Evolutionary conservation across 1,140 invertebrate species (phyloP).

Genomic region (Pachyrhynchus sulphureomaculatus): DNA sequence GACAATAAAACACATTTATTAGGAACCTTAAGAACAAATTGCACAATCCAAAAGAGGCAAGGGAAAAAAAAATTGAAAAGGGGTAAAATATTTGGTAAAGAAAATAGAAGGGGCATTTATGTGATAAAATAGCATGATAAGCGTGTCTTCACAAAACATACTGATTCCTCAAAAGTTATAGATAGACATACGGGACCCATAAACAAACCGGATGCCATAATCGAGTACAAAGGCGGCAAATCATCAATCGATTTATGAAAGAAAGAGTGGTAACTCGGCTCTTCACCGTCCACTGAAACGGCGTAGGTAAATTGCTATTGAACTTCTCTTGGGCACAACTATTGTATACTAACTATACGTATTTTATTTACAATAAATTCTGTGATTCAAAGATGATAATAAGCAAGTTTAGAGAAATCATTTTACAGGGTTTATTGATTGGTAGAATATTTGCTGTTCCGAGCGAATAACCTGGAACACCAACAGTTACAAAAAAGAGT

Average conservation of each 20-base stretch:
- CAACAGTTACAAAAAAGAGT: no score
- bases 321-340: constrained; percentile 45
- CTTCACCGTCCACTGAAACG: constrained; percentile 46
- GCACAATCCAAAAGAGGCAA: constrained; percentile 39
- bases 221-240: constrained; percentile 50
- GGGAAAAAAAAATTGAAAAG: constrained; percentile 32
- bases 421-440: constrained; percentile 3
- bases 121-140: constrained; percentile 39
- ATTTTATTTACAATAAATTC: constrained; percentile 13
- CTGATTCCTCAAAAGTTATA: no score
- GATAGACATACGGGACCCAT: no score
- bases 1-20: no score
- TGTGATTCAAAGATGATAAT: constrained; percentile 13
- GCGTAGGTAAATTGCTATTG: constrained; percentile 39
- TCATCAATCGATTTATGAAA: constrained; percentile 46
- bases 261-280: constrained; percentile 44
- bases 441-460: no score
- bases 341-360: constrained; percentile 47
- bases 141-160: constrained; percentile 38
- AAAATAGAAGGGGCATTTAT: no score
- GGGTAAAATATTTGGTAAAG: no score
- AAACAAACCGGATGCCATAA: no score
- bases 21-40: constrained; percentile 40
- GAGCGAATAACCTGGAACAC: no score
- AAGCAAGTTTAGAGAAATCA: constrained; percentile 8